phyloP scores from a whole-genome alignment of 2,888 invertebrate species.

The Toxonevra muliebris region DNA sequence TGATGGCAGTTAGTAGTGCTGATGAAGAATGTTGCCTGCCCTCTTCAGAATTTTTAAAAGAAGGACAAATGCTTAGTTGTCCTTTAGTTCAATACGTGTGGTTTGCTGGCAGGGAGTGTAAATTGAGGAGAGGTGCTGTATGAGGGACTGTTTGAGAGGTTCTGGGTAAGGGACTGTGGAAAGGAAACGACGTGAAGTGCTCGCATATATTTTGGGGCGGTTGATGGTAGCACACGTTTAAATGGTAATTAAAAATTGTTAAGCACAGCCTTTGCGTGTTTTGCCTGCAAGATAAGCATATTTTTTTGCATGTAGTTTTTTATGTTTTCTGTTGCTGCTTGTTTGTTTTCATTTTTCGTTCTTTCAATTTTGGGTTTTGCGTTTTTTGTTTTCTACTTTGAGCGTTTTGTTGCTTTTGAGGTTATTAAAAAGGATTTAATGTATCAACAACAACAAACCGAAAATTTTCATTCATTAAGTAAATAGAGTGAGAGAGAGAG shows the following conservation, averaged over 20 bases:
- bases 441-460: too few relatives aligned
- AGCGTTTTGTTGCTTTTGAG: not conserved
- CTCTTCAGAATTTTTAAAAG: too few relatives aligned
- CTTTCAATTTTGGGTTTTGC: not conserved
- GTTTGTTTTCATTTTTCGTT: conserved; percentile 4
- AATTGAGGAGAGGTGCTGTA: not conserved
- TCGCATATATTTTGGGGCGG: not conserved
- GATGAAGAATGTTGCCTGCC: too few relatives aligned
- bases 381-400: not conserved
- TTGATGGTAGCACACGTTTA: conserved; percentile 27
- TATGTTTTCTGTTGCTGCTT: conserved; percentile 4
- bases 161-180: too few relatives aligned
- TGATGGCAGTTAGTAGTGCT: too few relatives aligned
- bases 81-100: too few relatives aligned
- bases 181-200: conserved; percentile 6
- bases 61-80: too few relatives aligned
- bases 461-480: too few relatives aligned
- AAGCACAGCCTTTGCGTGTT: conserved; percentile 35
- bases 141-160: too few relatives aligned
- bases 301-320: not conserved
- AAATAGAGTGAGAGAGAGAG: too few relatives aligned
- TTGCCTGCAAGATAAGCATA: conserved; percentile 30
- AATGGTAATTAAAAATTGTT: conserved; percentile 38
- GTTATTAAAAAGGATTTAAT: too few relatives aligned
- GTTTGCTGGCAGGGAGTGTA: too few relatives aligned